Conservation (phyloP, 2,888 invertebrate species). For the Alsophila aescularia region DNA sequence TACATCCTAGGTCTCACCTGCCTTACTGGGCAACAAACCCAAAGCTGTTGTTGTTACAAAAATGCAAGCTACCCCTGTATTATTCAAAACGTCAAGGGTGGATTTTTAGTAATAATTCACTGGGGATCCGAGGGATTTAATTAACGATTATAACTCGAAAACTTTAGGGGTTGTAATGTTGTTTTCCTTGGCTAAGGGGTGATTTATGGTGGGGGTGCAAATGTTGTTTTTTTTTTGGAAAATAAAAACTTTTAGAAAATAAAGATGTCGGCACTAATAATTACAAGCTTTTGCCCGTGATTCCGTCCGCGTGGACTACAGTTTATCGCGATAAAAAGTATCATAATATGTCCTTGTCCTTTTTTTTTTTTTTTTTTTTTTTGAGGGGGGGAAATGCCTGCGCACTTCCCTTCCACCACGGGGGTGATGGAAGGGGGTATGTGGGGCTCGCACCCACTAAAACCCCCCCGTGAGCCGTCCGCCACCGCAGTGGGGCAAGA, state of each 20-base stretch:
- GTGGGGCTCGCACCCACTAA: too few relatives aligned
- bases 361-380: too few relatives aligned
- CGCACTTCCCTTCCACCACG: too few relatives aligned
- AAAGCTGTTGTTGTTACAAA: constrained; percentile 23
- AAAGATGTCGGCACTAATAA: neutral
- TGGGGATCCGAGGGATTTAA: constrained; percentile 58
- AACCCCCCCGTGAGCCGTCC: too few relatives aligned
- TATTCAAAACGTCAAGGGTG: constrained; percentile 40
- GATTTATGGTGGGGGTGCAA: constrained; percentile 30
- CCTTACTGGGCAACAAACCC: neutral
- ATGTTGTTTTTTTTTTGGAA: constrained; percentile 26
- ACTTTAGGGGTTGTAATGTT: constrained; percentile 50
- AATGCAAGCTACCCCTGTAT: constrained; percentile 20
- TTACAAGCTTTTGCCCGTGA: too few relatives aligned
- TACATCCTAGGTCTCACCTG: too few relatives aligned
- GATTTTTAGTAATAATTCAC: constrained; percentile 56
- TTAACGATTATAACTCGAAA: constrained; percentile 63
- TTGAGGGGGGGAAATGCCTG: too few relatives aligned
- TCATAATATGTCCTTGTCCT: too few relatives aligned
- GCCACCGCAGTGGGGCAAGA: too few relatives aligned
- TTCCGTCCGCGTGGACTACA: too few relatives aligned
- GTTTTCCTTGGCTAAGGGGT: constrained; percentile 37
- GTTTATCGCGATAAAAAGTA: too few relatives aligned
- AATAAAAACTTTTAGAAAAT: constrained; percentile 16
- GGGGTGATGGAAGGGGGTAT: too few relatives aligned